These are phyloP conservation scores for Diarsia rubi DNA, from an alignment of 2,888 invertebrate genomes.

Conservation along the genomic window DNA sequence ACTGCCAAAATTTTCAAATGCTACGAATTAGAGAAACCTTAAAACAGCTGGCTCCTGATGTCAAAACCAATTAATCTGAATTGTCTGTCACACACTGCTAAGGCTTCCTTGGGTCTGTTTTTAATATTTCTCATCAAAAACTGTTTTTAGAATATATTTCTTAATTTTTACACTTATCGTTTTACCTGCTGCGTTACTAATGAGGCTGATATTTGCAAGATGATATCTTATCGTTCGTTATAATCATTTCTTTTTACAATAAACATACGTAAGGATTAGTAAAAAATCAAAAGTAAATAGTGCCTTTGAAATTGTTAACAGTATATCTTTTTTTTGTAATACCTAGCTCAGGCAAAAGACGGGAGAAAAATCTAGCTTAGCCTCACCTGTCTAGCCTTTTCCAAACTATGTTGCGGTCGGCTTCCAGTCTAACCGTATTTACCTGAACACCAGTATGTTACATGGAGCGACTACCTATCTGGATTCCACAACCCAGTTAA, in stretches of 20 bases:
- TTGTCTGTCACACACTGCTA: conserved; percentile 13
- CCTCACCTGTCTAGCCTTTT: too few species aligned
- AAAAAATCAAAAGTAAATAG: neutral
- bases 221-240: neutral
- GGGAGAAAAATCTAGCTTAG: neutral
- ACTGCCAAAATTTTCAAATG: too few species aligned
- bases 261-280: neutral
- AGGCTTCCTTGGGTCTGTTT: conserved; percentile 24
- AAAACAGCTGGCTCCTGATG: neutral
- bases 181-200: neutral
- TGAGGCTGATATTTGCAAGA: neutral
- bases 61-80: conserved; percentile 32
- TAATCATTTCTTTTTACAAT: neutral
- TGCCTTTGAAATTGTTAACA: neutral
- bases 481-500: too few species aligned
- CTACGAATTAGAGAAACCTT: too few species aligned
- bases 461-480: too few species aligned
- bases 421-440: too few species aligned
- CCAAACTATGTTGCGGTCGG: too few species aligned
- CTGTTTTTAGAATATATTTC: neutral
- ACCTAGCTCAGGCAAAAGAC: neutral
- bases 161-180: neutral
- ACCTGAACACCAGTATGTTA: too few species aligned
- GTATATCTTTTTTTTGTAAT: neutral
- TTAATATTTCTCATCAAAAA: conserved; percentile 5